phyloP scores from a whole-genome alignment of 2,888 invertebrate species.

The Drosophila phalerata region DNA sequence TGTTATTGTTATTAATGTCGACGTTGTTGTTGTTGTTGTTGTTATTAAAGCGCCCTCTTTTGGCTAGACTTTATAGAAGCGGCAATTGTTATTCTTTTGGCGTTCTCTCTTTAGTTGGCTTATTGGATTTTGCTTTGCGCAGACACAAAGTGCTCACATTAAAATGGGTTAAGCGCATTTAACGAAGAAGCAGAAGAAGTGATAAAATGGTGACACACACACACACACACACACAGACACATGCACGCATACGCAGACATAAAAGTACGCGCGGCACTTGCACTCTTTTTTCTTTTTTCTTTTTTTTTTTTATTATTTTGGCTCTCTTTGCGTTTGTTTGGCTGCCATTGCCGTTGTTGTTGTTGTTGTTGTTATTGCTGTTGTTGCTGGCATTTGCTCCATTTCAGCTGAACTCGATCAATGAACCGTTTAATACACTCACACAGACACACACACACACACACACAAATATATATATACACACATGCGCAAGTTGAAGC shows the following conservation, averaged over 20 bases:
- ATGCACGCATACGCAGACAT: conserved; percentile 15
- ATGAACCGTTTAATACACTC: conserved; percentile 73
- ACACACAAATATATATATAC: conserved; percentile 16
- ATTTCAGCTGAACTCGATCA: conserved; percentile 77
- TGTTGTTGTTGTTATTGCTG: conserved; percentile 27
- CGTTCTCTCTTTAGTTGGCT: conserved; percentile 38
- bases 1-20: conserved; percentile 11
- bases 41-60: conserved; percentile 35
- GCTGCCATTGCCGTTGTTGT: conserved; percentile 37
- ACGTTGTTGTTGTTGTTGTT: neutral
- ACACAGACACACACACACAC: conserved; percentile 30
- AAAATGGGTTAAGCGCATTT: conserved; percentile 66
- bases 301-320: conserved; percentile 16
- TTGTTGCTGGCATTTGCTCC: conserved; percentile 65
- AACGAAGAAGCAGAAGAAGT: conserved; percentile 34
- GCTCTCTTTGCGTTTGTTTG: conserved; percentile 56
- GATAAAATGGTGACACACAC: conserved; percentile 39
- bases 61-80: conserved; percentile 13
- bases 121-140: conserved; percentile 58
- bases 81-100: conserved; percentile 49
- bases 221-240: conserved; percentile 13
- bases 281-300: conserved; percentile 59
- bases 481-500: conserved; percentile 51
- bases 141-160: conserved; percentile 41
- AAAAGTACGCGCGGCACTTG: conserved; percentile 56